A percentile compares a stretch with the other conserved stretches of the same genome.
Evolutionary conservation across 1,140 invertebrate species (phyloP).

Genomic region (Drosophila tsacasi): DNA sequence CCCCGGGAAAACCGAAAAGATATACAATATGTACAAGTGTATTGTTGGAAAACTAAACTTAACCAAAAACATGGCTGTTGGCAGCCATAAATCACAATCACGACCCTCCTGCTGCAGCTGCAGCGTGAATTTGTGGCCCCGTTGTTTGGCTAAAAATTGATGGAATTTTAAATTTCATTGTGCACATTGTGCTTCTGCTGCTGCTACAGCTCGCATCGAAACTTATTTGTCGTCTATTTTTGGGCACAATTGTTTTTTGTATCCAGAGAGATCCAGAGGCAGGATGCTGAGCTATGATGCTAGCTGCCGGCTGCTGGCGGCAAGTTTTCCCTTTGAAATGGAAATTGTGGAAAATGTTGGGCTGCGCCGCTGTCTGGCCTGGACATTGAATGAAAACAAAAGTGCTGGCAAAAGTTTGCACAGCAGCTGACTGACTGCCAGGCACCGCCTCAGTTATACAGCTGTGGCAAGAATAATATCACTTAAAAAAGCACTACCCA

Average conservation of each 20-base stretch:
- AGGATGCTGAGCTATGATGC: slow-evolving; percentile 3
- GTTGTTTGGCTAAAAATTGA: slow-evolving; percentile 47
- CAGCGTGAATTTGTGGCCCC: slow-evolving; percentile 7
- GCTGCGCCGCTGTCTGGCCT: slow-evolving; percentile 42
- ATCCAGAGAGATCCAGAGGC: slow-evolving; percentile 1
- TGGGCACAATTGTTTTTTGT: slow-evolving; percentile 48
- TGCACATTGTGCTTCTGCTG: slow-evolving; percentile 24
- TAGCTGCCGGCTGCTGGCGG: slow-evolving; percentile 31
- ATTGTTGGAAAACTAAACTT: slow-evolving; percentile 27
- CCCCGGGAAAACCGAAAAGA: not conserved
- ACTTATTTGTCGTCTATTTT: slow-evolving; percentile 60
- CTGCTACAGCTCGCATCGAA: slow-evolving; percentile 35
- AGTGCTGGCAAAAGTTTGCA: slow-evolving; percentile 52
- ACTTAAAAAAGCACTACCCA: not conserved
- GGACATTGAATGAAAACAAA: slow-evolving; percentile 61
- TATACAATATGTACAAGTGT: not conserved
- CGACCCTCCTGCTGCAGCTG: slow-evolving; percentile 15
- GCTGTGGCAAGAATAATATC: slow-evolving; percentile 19
- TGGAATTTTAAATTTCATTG: slow-evolving; percentile 67
- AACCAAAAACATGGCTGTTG: slow-evolving; percentile 5
- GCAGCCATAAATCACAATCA: slow-evolving; percentile 52
- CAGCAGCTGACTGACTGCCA: slow-evolving; percentile 34
- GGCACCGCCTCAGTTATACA: not conserved
- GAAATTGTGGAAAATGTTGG: slow-evolving; percentile 57
- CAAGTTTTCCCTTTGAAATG: slow-evolving; percentile 70